Conservation (phyloP, 2,797 vertebrate species). For the Alauda arvensis region DNA sequence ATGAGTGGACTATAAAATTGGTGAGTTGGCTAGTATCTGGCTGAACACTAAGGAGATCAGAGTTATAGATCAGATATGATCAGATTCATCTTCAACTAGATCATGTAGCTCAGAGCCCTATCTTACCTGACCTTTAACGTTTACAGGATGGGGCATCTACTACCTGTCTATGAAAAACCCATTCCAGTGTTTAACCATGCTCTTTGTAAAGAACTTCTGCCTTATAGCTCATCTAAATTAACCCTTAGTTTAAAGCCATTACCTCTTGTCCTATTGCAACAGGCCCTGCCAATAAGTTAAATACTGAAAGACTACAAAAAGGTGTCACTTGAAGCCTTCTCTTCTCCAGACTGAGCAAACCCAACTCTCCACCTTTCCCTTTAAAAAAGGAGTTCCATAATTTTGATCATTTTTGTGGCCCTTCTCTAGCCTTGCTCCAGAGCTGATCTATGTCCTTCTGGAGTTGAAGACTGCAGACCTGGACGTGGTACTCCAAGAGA, state of each 20-base stretch:
- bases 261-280: fast-evolving
- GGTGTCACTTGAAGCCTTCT: neutral
- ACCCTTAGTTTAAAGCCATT: neutral
- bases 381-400: neutral
- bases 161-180: neutral
- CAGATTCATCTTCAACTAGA: neutral
- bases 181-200: neutral
- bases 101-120: fast-evolving
- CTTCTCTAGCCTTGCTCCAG: neutral
- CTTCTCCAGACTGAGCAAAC: neutral
- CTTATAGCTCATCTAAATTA: neutral
- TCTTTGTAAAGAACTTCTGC: neutral
- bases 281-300: neutral
- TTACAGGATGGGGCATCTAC: neutral
- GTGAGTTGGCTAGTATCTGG: neutral
- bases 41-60: neutral
- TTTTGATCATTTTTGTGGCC: neutral
- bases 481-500: fast-evolving
- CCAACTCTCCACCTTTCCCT: neutral
- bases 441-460: neutral
- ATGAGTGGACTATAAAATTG: neutral
- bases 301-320: neutral
- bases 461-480: neutral
- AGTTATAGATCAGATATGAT: neutral
- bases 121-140: neutral